Evolutionary conservation across 2,888 invertebrate species (phyloP).

Genomic region (Chloroclystis v-ata): DNA sequence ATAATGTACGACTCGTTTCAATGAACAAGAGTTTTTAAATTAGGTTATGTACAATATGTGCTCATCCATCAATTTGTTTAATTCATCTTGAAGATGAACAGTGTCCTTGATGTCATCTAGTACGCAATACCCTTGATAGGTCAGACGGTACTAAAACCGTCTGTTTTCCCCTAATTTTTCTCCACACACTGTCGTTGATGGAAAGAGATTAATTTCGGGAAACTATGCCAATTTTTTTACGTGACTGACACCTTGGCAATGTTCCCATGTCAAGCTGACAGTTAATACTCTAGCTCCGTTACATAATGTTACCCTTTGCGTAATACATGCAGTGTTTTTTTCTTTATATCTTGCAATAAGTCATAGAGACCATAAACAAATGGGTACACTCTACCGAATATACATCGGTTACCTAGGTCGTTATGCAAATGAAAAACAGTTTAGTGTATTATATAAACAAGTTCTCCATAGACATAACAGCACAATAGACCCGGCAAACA

Average conservation of each 20-base stretch:
- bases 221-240: constrained; percentile 10
- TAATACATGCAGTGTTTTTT: background rate
- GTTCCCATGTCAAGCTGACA: constrained; percentile 4
- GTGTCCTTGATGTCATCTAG: no score
- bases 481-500: constrained; percentile 1
- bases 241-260: constrained; percentile 10
- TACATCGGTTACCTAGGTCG: no score
- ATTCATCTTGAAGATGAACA: no score
- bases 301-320: background rate
- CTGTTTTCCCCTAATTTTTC: background rate
- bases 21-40: no score
- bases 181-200: constrained; percentile 4
- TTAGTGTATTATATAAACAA: background rate
- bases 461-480: background rate
- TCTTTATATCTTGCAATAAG: no score
- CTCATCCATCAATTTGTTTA: no score
- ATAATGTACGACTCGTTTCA: no score
- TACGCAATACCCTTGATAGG: background rate
- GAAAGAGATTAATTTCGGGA: constrained; percentile 9
- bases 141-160: background rate
- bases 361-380: no score
- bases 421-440: background rate
- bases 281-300: constrained; percentile 1
- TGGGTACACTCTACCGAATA: no score
- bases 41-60: no score